phyloP scores from a whole-genome alignment of 2,797 vertebrate species.

The Zalophus californianus region DNA sequence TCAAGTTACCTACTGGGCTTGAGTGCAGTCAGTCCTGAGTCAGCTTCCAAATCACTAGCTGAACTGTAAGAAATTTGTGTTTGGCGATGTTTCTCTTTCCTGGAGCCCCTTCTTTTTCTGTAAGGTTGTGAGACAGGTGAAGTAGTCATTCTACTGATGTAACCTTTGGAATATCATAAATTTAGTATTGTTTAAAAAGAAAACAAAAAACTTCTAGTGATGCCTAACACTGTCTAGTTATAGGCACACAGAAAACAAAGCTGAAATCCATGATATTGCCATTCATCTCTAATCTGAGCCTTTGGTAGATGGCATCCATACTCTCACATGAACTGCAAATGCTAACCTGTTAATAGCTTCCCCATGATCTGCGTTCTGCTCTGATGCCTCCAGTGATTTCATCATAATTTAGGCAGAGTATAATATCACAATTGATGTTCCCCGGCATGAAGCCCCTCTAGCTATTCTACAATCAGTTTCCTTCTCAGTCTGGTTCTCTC shows the following conservation, averaged over 20 bases:
- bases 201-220: not conserved
- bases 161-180: not conserved
- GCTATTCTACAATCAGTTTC: not conserved
- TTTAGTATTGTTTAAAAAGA: not conserved
- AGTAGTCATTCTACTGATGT: not conserved
- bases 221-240: not conserved
- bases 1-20: not conserved
- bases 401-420: constrained; percentile 25
- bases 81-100: not conserved
- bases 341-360: constrained; percentile 41
- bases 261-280: not conserved
- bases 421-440: not conserved
- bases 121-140: not conserved
- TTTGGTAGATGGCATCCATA: not conserved
- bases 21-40: not conserved
- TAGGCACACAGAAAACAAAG: not conserved
- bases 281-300: not conserved
- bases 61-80: not conserved
- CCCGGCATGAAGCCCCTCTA: not conserved
- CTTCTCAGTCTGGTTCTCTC: constrained; percentile 24
- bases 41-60: not conserved
- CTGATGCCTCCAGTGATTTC: not conserved
- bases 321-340: not conserved
- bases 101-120: not conserved
- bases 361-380: not conserved